A percentile compares a stretch with the other conserved stretches of the same genome.
phyloP scores from a whole-genome alignment of 30 jellyfish, hydroid and myxozoan species.

The Hydractinia echinata region DNA sequence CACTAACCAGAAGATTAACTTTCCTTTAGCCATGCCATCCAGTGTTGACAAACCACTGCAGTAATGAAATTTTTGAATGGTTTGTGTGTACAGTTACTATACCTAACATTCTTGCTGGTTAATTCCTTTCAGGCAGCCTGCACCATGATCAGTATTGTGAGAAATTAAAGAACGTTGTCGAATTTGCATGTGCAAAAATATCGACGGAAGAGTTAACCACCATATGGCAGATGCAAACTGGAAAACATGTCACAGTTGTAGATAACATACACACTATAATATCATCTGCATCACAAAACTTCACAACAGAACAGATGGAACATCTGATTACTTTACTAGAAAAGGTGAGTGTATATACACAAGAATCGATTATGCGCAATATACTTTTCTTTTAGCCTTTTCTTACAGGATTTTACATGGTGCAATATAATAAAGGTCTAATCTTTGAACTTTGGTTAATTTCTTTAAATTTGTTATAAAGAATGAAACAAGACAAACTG shows the following conservation, averaged over 20 bases:
- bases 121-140: conserved; percentile 47
- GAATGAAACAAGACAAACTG: too few relatives aligned
- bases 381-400: neutral
- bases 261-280: conserved; percentile 86
- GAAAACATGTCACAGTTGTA: conserved; percentile 89
- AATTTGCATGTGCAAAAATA: conserved; percentile 71
- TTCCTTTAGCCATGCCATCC: too few relatives aligned
- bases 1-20: too few relatives aligned
- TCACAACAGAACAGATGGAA: conserved; percentile 73
- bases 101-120: too few relatives aligned
- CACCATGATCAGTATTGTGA: conserved; percentile 95
- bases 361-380: neutral
- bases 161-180: conserved; percentile 78
- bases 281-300: conserved; percentile 82
- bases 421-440: too few relatives aligned
- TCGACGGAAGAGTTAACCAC: conserved; percentile 85
- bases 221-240: conserved; percentile 90
- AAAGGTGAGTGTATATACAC: conserved; percentile 41
- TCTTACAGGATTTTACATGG: neutral
- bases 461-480: too few relatives aligned
- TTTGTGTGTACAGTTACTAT: too few relatives aligned
- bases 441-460: too few relatives aligned
- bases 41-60: too few relatives aligned
- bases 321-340: conserved; percentile 64
- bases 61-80: too few relatives aligned